phyloP scores from a whole-genome alignment of 2,113 vertebrate genomes.

The Rutilus rutilus region DNA sequence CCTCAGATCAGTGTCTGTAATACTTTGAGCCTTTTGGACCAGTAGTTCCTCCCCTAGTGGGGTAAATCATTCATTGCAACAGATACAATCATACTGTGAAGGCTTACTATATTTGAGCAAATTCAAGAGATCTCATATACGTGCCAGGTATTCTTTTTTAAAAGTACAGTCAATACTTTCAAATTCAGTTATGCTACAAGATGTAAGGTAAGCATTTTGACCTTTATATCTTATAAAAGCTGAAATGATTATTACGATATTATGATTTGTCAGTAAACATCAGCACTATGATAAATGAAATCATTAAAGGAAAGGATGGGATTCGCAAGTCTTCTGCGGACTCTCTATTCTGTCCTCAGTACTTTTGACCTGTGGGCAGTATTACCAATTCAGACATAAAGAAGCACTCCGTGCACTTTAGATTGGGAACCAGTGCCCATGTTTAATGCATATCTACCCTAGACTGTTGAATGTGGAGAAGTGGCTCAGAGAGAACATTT shows the following conservation, averaged over 20 bases:
- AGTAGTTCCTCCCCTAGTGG: conserved; percentile 29
- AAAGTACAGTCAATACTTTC: conserved; percentile 4
- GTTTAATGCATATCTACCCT: conserved; percentile 39
- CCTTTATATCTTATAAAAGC: not conserved
- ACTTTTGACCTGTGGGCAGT: conserved; percentile 15
- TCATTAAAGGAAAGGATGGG: conserved; percentile 28
- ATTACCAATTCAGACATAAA: conserved; percentile 28
- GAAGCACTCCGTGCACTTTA: not conserved
- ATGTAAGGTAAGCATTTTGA: not conserved
- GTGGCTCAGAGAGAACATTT: conserved; percentile 36
- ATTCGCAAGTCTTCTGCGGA: not conserved
- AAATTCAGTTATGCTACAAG: not conserved
- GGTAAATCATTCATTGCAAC: conserved; percentile 36
- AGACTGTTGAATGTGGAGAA: conserved; percentile 37
- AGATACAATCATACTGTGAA: conserved; percentile 9
- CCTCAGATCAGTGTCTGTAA: conserved; percentile 11
- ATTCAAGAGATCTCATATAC: not conserved
- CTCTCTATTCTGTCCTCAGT: conserved; percentile 32
- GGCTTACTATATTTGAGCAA: not conserved
- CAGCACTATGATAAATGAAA: conserved; percentile 22
- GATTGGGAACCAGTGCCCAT: conserved; percentile 36
- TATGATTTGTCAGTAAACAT: not conserved
- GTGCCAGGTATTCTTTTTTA: not conserved
- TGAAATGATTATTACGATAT: conserved; percentile 16
- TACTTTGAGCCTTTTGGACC: conserved; percentile 23